Base-by-base conservation (phyloP, 2,113 vertebrate genomes). In the Osmerus mordax region DNA sequence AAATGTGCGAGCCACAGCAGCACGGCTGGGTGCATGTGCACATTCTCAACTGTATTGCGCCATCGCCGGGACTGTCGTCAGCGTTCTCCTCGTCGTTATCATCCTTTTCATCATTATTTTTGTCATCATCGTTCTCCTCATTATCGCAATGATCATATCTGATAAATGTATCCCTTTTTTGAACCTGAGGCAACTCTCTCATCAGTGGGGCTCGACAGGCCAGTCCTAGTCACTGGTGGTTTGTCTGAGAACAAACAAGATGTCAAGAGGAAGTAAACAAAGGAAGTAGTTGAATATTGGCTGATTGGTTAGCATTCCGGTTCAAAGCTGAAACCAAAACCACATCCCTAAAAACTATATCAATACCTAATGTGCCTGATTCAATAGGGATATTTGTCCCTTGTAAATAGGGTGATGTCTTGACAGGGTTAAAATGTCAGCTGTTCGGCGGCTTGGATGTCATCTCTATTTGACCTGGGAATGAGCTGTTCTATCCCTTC, bases 341-440 rank as follows among this genome's bases (percentile, higher is more conserved):
- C n/a, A 16, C 58, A 64, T 52, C 41, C 28, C 58, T 60, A 77
- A 76, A 71, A 75, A 74, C 62, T 70, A 15, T 18, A 56, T 76
- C 72, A 83, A 67, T 71, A 75, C 52, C 72, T 29, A 75, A 72
- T 72, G 19, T 52, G 13, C 60, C 47, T 52, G 58, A 74, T 78
- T 81, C 65, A 79, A 81, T 73, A 74, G 75, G 28, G 16, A 53
- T 36, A 29, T 69, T 62, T 72, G 64, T 65, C 73, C 41, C 67
- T 63, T 67, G 51, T 56, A 70, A 61, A 66, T 69, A 70, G 18
- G 28, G 5, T 3, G 32, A 59, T n/a, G 28, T 41, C 13, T 25
- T 71, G 58, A 53, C 41, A 9, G 52, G 16, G n/a, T 36, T 13
- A 51, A 51, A 70, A 60, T 16, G 2, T 25, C 19, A 54, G 23